Evolutionary conservation across 2,797 vertebrate genomes (phyloP).

Genomic region (Tarsius wallacei): DNA sequence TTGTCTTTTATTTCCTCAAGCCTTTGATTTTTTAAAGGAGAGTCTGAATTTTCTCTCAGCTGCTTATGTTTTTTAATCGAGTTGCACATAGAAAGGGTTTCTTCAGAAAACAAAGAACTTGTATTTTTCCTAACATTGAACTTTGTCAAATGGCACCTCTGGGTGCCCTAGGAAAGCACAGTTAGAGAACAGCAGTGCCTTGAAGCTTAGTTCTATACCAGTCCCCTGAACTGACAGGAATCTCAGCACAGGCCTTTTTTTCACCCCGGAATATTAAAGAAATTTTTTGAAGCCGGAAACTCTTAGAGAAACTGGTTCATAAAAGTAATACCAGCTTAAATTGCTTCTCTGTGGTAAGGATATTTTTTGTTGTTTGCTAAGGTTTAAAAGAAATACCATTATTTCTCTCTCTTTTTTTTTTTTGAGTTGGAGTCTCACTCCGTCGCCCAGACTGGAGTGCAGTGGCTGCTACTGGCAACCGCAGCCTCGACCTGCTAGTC

Average conservation of each 20-base stretch:
- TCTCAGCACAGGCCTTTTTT: not conserved
- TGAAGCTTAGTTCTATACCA: not conserved
- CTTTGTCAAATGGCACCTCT: not conserved
- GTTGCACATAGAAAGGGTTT: not conserved
- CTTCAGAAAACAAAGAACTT: not conserved
- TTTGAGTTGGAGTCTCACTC: too few relatives aligned
- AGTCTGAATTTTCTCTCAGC: not conserved
- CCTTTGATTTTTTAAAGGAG: not conserved
- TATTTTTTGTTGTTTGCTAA: not conserved
- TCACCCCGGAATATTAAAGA: not conserved
- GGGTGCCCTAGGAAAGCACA: not conserved
- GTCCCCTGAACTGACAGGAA: not conserved
- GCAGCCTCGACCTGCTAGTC: too few relatives aligned
- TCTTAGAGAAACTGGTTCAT: not conserved
- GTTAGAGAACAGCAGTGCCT: not conserved
- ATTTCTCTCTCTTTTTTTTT: too few relatives aligned
- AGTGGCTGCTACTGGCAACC: too few relatives aligned
- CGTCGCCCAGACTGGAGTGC: too few relatives aligned
- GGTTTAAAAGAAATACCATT: not conserved
- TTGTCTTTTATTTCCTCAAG: not conserved
- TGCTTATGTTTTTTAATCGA: not conserved
- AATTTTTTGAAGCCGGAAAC: not conserved
- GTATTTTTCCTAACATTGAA: not conserved
- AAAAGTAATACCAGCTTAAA: not conserved
- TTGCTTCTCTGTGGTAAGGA: not conserved